A percentile compares a stretch with the other conserved stretches of the same genome.
Conservation (phyloP, 2,888 invertebrate species). For the Pocota personata region DNA sequence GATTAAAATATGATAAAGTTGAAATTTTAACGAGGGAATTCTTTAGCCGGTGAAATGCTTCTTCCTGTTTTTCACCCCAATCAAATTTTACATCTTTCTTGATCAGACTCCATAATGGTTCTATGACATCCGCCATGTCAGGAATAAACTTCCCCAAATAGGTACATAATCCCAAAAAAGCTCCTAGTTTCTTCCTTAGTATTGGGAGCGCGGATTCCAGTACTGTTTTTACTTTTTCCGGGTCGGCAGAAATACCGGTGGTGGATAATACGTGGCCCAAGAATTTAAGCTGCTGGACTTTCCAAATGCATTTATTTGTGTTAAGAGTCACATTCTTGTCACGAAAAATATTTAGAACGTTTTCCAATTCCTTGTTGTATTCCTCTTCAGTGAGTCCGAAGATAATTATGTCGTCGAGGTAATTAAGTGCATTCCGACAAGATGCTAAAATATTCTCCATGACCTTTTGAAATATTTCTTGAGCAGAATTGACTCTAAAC, state of each 20-base stretch:
- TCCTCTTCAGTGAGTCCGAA: conserved; percentile 74
- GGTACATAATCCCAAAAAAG: conserved; percentile 2
- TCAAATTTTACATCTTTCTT: neutral
- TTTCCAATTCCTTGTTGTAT: conserved; percentile 47
- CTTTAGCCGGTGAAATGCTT: neutral
- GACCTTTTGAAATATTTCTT: conserved; percentile 68
- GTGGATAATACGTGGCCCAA: too few relatives aligned
- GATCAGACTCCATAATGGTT: neutral
- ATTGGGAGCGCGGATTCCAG: neutral
- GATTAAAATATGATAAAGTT: neutral
- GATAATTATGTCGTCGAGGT: conserved; percentile 70
- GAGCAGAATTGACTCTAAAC: conserved; percentile 75
- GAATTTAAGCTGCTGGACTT: too few relatives aligned
- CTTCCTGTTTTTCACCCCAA: neutral
- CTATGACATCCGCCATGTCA: neutral
- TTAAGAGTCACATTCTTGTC: neutral
- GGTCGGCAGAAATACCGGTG: too few relatives aligned
- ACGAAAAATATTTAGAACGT: neutral
- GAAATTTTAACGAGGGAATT: neutral
- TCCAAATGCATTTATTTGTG: neutral
- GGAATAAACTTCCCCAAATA: conserved; percentile 7
- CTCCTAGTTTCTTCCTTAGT: conserved; percentile 12
- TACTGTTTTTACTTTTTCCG: neutral
- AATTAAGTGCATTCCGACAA: conserved; percentile 75
- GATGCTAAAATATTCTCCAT: conserved; percentile 75